A percentile compares a stretch with the other conserved stretches of the same genome.
These are phyloP conservation scores for Misgurnus anguillicaudatus DNA, from an alignment of 2,113 vertebrate species.

Conservation along the genomic window DNA sequence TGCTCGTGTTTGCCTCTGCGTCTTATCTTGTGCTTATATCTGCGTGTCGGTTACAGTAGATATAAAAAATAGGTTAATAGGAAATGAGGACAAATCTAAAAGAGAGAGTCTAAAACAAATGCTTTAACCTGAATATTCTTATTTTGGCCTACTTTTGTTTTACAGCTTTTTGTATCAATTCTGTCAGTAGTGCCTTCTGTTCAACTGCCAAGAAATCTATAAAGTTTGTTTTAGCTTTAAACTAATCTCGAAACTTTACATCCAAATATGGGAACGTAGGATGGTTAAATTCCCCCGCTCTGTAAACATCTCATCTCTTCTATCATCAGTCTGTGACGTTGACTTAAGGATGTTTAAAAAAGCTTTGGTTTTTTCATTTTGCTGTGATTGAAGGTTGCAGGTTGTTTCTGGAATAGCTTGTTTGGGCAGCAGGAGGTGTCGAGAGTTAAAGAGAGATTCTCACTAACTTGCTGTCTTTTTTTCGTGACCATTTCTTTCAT, in stretches of 20 bases:
- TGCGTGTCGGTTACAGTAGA: slow-evolving; percentile 10
- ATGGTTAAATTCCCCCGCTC: neutral
- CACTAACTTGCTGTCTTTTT: no score
- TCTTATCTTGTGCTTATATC: neutral
- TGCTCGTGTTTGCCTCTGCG: neutral
- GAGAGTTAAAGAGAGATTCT: neutral
- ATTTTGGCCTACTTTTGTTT: slow-evolving; percentile 23
- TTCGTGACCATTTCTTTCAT: neutral
- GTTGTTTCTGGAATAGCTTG: neutral
- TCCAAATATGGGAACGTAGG: no score
- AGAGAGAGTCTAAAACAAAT: neutral
- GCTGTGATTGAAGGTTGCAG: neutral
- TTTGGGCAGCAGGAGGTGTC: neutral
- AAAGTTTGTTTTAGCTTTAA: neutral
- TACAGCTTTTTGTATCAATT: neutral
- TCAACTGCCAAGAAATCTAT: neutral
- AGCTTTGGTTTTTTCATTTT: neutral
- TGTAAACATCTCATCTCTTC: neutral
- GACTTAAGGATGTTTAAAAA: neutral
- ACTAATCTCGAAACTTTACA: neutral
- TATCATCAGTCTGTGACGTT: slow-evolving; percentile 7
- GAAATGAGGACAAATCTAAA: slow-evolving; percentile 12
- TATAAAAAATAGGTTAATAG: slow-evolving; percentile 18
- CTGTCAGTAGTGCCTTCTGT: neutral
- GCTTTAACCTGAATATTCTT: neutral